Evolutionary conservation across 2,797 vertebrate species (phyloP), one percentile per base, ranked within the genome.

Genomic region (Dermochelys coriacea): DNA sequence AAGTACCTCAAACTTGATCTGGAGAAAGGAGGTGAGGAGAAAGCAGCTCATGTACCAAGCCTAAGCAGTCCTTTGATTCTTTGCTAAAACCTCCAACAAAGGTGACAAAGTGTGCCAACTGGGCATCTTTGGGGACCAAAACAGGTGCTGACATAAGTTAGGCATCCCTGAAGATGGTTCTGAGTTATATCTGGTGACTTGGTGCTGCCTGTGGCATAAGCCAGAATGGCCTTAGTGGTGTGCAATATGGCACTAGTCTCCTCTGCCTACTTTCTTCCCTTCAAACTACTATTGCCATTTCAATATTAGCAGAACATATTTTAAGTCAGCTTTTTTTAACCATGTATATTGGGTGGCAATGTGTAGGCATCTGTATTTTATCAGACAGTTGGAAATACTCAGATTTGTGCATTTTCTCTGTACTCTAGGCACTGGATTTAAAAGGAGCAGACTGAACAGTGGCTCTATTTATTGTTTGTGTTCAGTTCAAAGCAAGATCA

Each of bases 271-370:
- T 87, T 93, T 1, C 95, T 97, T 97, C 87, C 87, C 64, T 96
- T 96, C 85, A 91, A 86, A 96, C 95, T 97, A 78, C 92, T 96
- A 84, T 94, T 95, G 88, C 84, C 50, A 55, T 95, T 97, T 93
- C 64, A 93, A 80, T 97, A 85, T 91, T 89, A 92, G 95, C 7
- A 88, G 90, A 95, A 57, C 78, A 85, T 95, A 96, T 95, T 97
- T 97, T 93, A 95, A 97, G 91, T 96, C 81, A 3, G 51, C 85
- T 85, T 88, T 88, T 84, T 96, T 27, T 93, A 96, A 96, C 87
- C 75, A 77, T 91, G 97, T 91, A 85, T 91, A 61, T 86, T 96
- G 93, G 96, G 91, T 96, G 87, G 55, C 12, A 64, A 96, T 91
- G 92, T 57, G n/a, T 86, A 82, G 85, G 61, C n/a, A 79, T 94